Conservation (phyloP, 1,140 invertebrate species). For the Polyergus mexicanus region DNA sequence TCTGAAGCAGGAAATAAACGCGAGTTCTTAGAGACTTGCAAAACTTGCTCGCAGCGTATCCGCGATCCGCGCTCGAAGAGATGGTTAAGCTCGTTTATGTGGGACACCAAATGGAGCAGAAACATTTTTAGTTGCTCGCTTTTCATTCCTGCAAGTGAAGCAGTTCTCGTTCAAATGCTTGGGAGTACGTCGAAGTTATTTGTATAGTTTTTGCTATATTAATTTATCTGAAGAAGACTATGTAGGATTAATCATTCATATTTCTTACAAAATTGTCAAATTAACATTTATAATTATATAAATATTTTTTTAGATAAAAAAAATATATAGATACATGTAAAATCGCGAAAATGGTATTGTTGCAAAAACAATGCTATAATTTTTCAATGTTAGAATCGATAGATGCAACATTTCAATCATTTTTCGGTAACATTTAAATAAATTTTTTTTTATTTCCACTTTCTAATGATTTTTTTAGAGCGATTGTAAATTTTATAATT, state of each 20-base stretch:
- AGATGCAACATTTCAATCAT: too few relatives aligned
- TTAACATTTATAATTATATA: conserved; percentile 1
- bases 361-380: neutral
- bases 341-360: neutral
- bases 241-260: neutral
- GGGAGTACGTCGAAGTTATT: conserved; percentile 1
- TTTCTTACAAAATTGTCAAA: neutral
- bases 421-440: too few relatives aligned
- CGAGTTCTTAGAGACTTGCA: conserved; percentile 42
- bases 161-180: conserved; percentile 22
- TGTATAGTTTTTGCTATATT: neutral
- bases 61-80: neutral
- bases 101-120: neutral
- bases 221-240: neutral
- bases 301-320: too few relatives aligned
- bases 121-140: conserved; percentile 41
- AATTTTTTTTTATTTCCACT: neutral
- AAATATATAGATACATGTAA: neutral
- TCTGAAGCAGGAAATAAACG: conserved; percentile 60
- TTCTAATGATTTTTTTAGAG: neutral
- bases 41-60: conserved; percentile 27
- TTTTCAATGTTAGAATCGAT: neutral
- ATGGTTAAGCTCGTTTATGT: conserved; percentile 23
- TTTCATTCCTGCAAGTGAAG: conserved; percentile 33
- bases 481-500: neutral